Evolutionary conservation across 2,113 vertebrate genomes (phyloP).

Genomic region (Ornithorhynchus anatinus): DNA sequence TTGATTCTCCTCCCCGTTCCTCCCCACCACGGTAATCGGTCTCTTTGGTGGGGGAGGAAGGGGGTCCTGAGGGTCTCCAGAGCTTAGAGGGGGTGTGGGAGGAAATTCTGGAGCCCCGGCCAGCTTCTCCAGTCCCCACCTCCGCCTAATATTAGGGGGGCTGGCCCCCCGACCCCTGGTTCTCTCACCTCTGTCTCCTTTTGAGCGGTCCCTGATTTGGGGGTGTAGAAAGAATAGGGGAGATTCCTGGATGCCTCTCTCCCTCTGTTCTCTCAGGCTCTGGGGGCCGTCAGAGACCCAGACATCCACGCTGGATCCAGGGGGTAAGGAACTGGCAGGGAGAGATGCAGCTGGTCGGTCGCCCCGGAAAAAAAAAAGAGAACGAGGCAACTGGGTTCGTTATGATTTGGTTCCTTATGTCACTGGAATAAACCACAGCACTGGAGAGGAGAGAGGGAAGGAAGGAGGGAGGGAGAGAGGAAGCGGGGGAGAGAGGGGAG

Average conservation of each 20-base stretch:
- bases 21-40: neutral
- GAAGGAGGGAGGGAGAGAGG: neutral
- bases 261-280: too few relatives aligned
- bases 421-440: too few relatives aligned
- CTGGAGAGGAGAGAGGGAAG: neutral
- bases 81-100: too few relatives aligned
- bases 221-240: too few relatives aligned
- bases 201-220: slow-evolving; percentile 44
- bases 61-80: too few relatives aligned
- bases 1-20: neutral
- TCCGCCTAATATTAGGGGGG: neutral
- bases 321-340: neutral
- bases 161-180: neutral
- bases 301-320: slow-evolving; percentile 43
- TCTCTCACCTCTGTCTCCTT: slow-evolving; percentile 45
- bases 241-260: too few relatives aligned
- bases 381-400: too few relatives aligned
- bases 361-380: too few relatives aligned
- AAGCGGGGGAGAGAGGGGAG: slow-evolving; percentile 12
- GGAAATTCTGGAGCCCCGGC: too few relatives aligned
- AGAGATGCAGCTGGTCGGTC: too few relatives aligned
- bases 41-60: too few relatives aligned
- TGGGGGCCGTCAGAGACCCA: slow-evolving; percentile 43
- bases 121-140: neutral
- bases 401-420: too few relatives aligned